phyloP scores from a whole-genome alignment of 1,140 invertebrate genomes.

The Elysia chlorotica region DNA sequence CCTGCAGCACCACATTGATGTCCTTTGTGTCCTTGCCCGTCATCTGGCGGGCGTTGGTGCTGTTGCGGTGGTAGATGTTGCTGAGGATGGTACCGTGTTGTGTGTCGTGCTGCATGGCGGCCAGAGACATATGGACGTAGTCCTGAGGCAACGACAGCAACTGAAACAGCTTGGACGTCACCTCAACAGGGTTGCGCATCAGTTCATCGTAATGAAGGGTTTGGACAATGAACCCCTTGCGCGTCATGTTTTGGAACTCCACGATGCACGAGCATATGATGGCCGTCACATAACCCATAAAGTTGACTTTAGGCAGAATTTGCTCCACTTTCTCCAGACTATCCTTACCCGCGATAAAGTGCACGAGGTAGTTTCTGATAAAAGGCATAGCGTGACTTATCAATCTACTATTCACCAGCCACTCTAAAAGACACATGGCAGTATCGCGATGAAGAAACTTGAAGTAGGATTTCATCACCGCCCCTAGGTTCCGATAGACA shows the following conservation, averaged over 20 bases:
- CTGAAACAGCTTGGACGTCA: neutral
- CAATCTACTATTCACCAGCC: neutral
- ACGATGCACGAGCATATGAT: neutral
- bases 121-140: neutral
- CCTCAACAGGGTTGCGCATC: neutral
- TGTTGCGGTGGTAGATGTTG: neutral
- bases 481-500: neutral
- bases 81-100: neutral
- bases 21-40: neutral
- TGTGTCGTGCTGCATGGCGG: constrained; percentile 5
- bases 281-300: neutral
- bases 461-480: neutral
- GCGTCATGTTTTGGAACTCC: neutral
- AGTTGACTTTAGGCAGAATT: neutral
- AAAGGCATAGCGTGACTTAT: neutral
- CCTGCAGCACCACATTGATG: neutral
- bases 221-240: neutral
- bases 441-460: neutral
- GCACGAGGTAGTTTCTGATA: neutral
- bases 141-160: neutral
- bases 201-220: constrained; percentile 1
- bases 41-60: neutral
- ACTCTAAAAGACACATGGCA: neutral
- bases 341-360: neutral
- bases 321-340: neutral